phyloP scores from a whole-genome alignment of 2,797 vertebrate species.

The Xenopus petersii region DNA sequence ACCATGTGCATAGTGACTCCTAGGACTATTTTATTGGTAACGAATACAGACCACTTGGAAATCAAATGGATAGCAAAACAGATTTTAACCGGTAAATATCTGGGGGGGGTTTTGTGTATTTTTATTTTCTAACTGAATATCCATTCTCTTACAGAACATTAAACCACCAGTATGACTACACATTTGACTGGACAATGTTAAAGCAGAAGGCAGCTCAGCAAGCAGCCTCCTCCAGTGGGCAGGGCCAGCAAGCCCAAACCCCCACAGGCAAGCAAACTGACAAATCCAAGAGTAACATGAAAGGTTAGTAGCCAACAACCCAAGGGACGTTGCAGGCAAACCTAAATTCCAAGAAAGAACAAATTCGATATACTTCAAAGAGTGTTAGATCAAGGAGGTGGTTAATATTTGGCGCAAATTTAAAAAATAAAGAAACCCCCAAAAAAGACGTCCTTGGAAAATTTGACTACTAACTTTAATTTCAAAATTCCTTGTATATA shows the following conservation, averaged over 20 bases:
- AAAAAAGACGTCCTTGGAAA: constrained; percentile 97
- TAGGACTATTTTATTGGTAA: too few species aligned
- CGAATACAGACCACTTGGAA: too few species aligned
- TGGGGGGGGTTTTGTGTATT: too few species aligned
- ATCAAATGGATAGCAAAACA: too few species aligned
- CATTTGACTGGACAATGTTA: constrained; percentile 99
- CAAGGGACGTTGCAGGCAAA: constrained; percentile 90
- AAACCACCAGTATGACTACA: constrained; percentile 99
- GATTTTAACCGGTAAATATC: too few species aligned
- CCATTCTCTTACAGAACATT: constrained; percentile 76
- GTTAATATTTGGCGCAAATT: constrained; percentile 56
- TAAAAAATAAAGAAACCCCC: constrained; percentile 58
- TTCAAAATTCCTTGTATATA: constrained; percentile 84
- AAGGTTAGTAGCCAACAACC: constrained; percentile 99
- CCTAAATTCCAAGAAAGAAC: constrained; percentile 53
- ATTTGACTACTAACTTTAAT: constrained; percentile 99
- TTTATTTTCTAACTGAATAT: too few species aligned
- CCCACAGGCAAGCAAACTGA: constrained; percentile 99
- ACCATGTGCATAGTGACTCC: too few species aligned
- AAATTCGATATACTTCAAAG: constrained; percentile 54
- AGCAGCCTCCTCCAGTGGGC: constrained; percentile 96
- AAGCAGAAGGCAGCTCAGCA: constrained; percentile 99
- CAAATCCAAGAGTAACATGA: constrained; percentile 99
- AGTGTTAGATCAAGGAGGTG: constrained; percentile 82
- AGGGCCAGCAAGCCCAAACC: constrained; percentile 98